Conservation (phyloP, 2,113 vertebrate species). For the Muntiacus muntjak region DNA sequence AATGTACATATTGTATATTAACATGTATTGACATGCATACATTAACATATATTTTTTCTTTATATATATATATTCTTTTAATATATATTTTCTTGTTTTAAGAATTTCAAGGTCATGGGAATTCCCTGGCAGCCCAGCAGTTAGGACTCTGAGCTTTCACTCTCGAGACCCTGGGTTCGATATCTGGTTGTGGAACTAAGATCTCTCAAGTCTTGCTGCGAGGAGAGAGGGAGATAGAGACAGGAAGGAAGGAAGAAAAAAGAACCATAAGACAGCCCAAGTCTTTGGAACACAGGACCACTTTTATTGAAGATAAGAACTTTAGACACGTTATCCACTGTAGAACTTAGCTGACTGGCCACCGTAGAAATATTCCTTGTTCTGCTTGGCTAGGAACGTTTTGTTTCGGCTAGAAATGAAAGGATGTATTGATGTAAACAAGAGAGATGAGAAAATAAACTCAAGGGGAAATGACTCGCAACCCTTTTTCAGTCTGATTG, state of each 20-base stretch:
- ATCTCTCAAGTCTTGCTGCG: background rate
- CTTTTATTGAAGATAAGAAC: background rate
- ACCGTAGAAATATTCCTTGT: fast-evolving
- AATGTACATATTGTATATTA: background rate
- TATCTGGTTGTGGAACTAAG: background rate
- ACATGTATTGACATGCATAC: too few relatives aligned
- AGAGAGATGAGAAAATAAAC: background rate
- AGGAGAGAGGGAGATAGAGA: background rate
- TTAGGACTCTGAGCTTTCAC: background rate
- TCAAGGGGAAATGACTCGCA: background rate
- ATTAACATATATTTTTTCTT: background rate
- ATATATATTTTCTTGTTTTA: background rate
- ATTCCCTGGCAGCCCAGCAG: background rate
- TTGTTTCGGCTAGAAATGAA: fast-evolving
- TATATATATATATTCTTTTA: background rate
- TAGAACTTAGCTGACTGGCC: background rate
- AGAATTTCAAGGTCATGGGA: background rate
- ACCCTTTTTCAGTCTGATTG: background rate
- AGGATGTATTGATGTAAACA: fast-evolving
- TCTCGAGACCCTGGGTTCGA: fast-evolving
- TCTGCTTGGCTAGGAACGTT: background rate
- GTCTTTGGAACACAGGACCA: background rate
- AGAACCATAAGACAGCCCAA: background rate
- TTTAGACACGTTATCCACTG: too few relatives aligned
- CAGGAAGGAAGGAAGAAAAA: background rate